Conservation (phyloP, 2,888 invertebrate genomes). For the Drosophila picticornis region DNA sequence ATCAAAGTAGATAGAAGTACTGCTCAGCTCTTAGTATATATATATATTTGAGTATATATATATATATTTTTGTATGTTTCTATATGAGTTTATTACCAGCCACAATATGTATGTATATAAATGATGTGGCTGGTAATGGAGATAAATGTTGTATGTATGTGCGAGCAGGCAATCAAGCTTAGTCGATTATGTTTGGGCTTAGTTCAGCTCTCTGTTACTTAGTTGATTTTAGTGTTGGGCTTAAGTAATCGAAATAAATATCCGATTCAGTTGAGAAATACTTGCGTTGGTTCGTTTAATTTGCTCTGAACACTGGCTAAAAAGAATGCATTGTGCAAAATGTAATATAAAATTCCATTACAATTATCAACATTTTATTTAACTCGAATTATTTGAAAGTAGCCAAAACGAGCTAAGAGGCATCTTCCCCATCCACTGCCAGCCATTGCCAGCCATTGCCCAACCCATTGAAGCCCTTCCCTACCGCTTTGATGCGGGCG, state of each 20-base stretch:
- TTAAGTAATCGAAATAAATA: slow-evolving; percentile 74
- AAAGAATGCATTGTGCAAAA: slow-evolving; percentile 18
- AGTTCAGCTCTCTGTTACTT: slow-evolving; percentile 38
- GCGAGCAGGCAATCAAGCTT: slow-evolving; percentile 6
- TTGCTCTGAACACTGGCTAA: not conserved
- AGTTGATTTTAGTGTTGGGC: slow-evolving; percentile 51
- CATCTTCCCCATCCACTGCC: not conserved
- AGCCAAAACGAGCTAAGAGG: slow-evolving; percentile 49
- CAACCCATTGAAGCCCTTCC: not conserved
- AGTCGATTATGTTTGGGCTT: slow-evolving; percentile 59
- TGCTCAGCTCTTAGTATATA: not conserved
- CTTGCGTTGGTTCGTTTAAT: slow-evolving; percentile 1
- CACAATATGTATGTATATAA: not conserved
- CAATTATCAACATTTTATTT: slow-evolving; percentile 76
- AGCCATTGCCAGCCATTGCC: no score
- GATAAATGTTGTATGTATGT: not conserved
- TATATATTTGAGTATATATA: no score
- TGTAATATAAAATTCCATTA: slow-evolving; percentile 71
- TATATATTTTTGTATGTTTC: no score
- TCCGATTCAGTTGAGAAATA: slow-evolving; percentile 26
- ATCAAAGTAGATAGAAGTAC: not conserved
- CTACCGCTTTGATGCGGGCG: not conserved
- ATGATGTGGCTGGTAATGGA: not conserved
- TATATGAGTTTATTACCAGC: no score
- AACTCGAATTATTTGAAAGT: slow-evolving; percentile 60